Evolutionary conservation across 2,888 invertebrate genomes (phyloP), one percentile per base, ranked within the genome.

Genomic region (Pseudococcus jackbeardsleyi): DNA sequence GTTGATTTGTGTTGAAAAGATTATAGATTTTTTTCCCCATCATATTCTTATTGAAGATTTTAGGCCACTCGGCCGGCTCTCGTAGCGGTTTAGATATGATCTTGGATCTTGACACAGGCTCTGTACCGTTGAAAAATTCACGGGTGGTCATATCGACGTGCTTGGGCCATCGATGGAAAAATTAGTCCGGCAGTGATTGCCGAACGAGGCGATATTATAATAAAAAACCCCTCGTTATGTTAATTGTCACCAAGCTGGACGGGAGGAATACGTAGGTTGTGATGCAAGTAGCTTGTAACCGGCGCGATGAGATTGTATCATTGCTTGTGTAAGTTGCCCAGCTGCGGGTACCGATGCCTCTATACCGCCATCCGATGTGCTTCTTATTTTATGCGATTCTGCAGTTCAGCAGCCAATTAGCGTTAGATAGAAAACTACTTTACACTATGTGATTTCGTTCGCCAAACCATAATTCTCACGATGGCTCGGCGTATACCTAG

Each of bases 401-500:
- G 46, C 46, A 82, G 46, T 46, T 82, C 79, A 46, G 79, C 79
- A 82, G 79, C 79, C 79, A 82, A 82, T 82, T 82, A 82, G 79
- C 79, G 46, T 33, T 46, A 46, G 72, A 72, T 46, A 82, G 46
- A 82, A 82, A 82, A 82, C 19, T 82, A 46, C 79, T 82, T 82
- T 82, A 82, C 79, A 33, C 79, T 82, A 17, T 82, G 79, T 82
- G 79, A 82, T 82, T 82, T 82, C 79, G 79, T 82, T 82, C 79
- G 79, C 79, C 79, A 82, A 82, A 82, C 42, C 79, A 82, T 82
- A 82, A 82, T 82, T 82, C 79, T 82, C 79, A 82, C 46, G 79
- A 82, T 64, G 19, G 39, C 39, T 77, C 77, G 79, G 79, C 26
- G 26, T 33, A n/a, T n/a, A 33, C 26, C 26, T 33, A 33, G 26